A percentile compares a stretch with the other conserved stretches of the same genome.
Evolutionary conservation across 2,797 vertebrate genomes (phyloP).

Genomic region (Merluccius polli): DNA sequence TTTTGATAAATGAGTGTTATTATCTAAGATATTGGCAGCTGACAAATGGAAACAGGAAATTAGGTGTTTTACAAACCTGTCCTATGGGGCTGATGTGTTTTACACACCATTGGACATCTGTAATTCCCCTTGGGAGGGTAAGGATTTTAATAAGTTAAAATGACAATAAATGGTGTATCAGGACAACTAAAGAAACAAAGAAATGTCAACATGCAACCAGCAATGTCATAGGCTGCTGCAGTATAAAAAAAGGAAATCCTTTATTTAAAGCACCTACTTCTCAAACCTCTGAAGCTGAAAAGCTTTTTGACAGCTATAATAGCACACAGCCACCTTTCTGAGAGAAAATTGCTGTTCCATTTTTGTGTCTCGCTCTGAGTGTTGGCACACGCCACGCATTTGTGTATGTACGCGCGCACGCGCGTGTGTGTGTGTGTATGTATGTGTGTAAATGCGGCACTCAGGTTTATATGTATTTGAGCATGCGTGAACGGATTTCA

Average conservation of each 20-base stretch:
- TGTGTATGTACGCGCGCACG: not conserved
- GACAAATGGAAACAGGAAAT: slow-evolving; percentile 57
- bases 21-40: slow-evolving; percentile 1
- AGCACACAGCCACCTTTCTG: slow-evolving; percentile 45
- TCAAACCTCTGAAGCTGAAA: slow-evolving; percentile 22
- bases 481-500: not conserved
- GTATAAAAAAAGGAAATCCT: slow-evolving; percentile 15
- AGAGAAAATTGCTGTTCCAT: slow-evolving; percentile 58
- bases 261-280: slow-evolving; percentile 30
- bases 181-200: not conserved
- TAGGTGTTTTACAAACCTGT: not conserved
- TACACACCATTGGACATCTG: not conserved
- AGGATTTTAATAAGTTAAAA: not conserved
- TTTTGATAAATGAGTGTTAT: not conserved
- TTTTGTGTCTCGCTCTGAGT: slow-evolving; percentile 16
- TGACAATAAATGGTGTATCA: not conserved
- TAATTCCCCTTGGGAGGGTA: not conserved
- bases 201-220: not conserved
- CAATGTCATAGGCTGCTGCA: not conserved
- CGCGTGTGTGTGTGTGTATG: slow-evolving; percentile 1
- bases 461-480: not conserved
- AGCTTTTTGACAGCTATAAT: slow-evolving; percentile 56
- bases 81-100: too few species aligned
- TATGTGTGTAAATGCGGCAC: not conserved
- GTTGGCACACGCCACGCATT: not conserved